Conservation (phyloP, 2,888 invertebrate genomes). For the Ectobius pallidus region DNA sequence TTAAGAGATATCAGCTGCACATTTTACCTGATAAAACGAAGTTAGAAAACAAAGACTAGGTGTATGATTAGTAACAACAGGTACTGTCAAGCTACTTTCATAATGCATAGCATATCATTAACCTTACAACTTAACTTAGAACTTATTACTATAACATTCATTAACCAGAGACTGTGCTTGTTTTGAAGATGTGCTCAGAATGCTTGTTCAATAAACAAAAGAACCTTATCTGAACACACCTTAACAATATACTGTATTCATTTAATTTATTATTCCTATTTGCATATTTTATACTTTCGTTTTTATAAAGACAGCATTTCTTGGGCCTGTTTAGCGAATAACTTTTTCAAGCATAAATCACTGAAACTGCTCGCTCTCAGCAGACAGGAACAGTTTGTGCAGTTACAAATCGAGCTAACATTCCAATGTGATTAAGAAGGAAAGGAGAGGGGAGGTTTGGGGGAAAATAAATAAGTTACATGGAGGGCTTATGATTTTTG, state of each 20-base stretch:
- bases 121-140: constrained; percentile 13
- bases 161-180: constrained; percentile 17
- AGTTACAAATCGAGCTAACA: background rate
- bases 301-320: constrained; percentile 21
- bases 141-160: background rate
- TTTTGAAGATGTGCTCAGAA: constrained; percentile 8
- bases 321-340: constrained; percentile 24
- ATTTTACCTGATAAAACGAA: too few relatives aligned
- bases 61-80: background rate
- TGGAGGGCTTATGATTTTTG: background rate
- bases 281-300: constrained; percentile 19
- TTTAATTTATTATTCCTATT: constrained; percentile 10
- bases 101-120: background rate
- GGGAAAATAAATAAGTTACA: constrained; percentile 2
- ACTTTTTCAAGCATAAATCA: constrained; percentile 11
- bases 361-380: constrained; percentile 6
- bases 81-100: background rate
- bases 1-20: too few relatives aligned
- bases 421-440: background rate
- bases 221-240: background rate
- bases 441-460: background rate
- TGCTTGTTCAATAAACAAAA: too few relatives aligned
- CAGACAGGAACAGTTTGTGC: constrained; percentile 7
- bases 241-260: background rate
- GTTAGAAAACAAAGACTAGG: background rate